A percentile compares a stretch with the other conserved stretches of the same genome.
Evolutionary conservation across 2,797 vertebrate species (phyloP).

Genomic region (Potorous gilbertii): DNA sequence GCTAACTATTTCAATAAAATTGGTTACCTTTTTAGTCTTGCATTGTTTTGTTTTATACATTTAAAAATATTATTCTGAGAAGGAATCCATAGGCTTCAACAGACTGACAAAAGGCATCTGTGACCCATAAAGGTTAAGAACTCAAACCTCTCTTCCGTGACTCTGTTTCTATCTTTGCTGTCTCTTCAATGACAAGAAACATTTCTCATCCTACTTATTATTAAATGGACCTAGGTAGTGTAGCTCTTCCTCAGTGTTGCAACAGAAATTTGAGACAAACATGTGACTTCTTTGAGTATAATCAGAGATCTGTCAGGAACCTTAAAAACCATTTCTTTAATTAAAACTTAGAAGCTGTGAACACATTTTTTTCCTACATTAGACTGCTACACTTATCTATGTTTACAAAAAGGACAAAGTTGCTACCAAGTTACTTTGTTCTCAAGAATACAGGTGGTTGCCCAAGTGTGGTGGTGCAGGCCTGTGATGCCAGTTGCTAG

Average conservation of each 20-base stretch:
- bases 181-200: background rate
- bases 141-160: background rate
- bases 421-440: background rate
- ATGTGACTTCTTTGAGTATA: background rate
- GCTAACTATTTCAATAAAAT: background rate
- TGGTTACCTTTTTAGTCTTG: background rate
- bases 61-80: background rate
- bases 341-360: background rate
- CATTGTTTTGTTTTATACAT: background rate
- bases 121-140: background rate
- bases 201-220: background rate
- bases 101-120: background rate
- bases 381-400: background rate
- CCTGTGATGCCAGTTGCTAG: background rate
- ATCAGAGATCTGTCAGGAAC: background rate
- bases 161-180: background rate
- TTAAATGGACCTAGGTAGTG: background rate
- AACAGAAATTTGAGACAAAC: background rate
- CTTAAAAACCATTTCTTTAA: slow-evolving; percentile 32
- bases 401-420: background rate
- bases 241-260: background rate
- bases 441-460: background rate
- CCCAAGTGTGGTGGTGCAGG: background rate
- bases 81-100: background rate
- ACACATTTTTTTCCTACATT: background rate